phyloP scores from a whole-genome alignment of 2,797 vertebrate genomes.

The Diglossa cyanea region DNA sequence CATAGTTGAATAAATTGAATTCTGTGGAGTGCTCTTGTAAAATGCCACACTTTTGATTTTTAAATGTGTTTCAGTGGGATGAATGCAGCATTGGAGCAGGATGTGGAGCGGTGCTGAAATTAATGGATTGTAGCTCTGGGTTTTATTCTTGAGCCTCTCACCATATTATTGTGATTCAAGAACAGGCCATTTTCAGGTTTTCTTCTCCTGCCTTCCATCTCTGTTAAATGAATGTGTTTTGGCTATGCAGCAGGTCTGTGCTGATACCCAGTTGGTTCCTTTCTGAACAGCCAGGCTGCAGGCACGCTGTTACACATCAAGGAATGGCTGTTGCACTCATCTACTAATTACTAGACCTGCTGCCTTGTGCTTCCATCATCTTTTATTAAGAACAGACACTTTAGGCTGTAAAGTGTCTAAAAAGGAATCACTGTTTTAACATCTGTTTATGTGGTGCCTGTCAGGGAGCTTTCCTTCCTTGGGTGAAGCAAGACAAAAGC shows the following conservation, averaged over 20 bases:
- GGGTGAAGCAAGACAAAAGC: neutral
- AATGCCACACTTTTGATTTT: neutral
- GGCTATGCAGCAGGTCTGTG: neutral
- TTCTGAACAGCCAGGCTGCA: neutral
- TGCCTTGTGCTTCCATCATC: neutral
- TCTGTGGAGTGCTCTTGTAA: neutral
- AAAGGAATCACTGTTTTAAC: neutral
- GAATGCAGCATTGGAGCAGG: neutral
- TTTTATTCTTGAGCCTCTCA: neutral
- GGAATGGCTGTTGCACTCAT: neutral
- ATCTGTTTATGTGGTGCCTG: neutral
- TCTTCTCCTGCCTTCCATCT: neutral
- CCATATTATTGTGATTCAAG: neutral
- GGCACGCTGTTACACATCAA: neutral
- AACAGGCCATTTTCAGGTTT: neutral
- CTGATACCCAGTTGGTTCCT: neutral
- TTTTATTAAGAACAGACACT: neutral
- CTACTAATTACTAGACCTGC: neutral
- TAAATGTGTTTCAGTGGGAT: neutral
- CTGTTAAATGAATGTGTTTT: neutral
- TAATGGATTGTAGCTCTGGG: neutral
- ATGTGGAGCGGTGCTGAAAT: neutral
- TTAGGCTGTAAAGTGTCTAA: neutral
- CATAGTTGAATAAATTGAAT: neutral
- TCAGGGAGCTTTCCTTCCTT: neutral